Base-by-base conservation (phyloP, 2,113 vertebrate species). In the Mixornis gularis region DNA sequence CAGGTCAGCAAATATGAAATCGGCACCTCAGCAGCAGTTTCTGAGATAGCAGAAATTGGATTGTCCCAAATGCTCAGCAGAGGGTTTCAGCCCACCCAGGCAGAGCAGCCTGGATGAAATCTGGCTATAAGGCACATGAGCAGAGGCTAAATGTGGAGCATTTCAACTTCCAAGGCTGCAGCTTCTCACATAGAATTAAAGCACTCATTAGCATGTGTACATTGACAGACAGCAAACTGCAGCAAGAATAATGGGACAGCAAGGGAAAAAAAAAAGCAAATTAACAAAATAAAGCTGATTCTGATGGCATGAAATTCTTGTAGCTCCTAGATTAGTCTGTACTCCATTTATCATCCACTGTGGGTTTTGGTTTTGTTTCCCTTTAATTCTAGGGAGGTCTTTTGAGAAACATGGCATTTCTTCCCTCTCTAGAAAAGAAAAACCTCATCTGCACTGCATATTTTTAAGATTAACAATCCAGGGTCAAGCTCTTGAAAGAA, bases 401-500 rank as follows among this genome's bases (percentile, higher is more conserved):
- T 88, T 58, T 49, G 20, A 79, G 63, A 92, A 94, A 77, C 2
- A 2, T 14, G 38, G 51, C 32, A 83, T 78, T 95, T 90, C 32
- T 92, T 70, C 46, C 26, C 25, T n/a, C 38, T 92, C 24, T 27
- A 85, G 46, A 8, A 81, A 78, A 48, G 40, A 56, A 56, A 53
- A 43, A 34, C 3, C 4, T 92, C 66, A 85, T 72, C 63, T 70
- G 69, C 55, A 65, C 53, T 69, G 41, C 76, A 77, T 82, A 72
- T 79, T 94, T 95, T 82, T 58, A 74, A 93, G 87, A 95, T 91
- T 84, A 93, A 93, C 1, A 17, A 71, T 71, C 48, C 78, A 68
- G 64, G 87, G 84, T 94, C 84, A 89, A 74, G 70, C 60, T 94
- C 73, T 69, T 64, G 65, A 95, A 94, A 93, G 72, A 41, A 88